Conservation (phyloP, 1,140 invertebrate species). For the Zaprionus tsacasi region DNA sequence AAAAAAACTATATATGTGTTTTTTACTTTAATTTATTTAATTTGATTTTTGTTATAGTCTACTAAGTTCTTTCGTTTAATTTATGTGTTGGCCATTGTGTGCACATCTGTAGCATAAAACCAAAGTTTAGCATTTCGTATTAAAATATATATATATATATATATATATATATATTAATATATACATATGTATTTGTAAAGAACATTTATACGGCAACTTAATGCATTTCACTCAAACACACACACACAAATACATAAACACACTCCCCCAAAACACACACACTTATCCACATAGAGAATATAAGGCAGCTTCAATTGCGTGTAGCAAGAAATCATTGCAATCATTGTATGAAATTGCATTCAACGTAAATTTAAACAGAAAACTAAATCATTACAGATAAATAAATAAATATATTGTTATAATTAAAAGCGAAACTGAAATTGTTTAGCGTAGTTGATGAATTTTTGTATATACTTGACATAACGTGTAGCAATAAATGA, state of each 20-base stretch:
- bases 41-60: slow-evolving; percentile 72
- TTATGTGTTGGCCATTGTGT: slow-evolving; percentile 77
- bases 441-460: slow-evolving; percentile 80
- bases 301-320: slow-evolving; percentile 48
- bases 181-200: slow-evolving; percentile 69
- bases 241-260: slow-evolving; percentile 39
- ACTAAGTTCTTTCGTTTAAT: slow-evolving; percentile 57
- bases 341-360: slow-evolving; percentile 81
- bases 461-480: slow-evolving; percentile 80
- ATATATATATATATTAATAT: slow-evolving; percentile 55
- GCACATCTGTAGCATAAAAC: slow-evolving; percentile 81
- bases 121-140: slow-evolving; percentile 82
- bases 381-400: slow-evolving; percentile 60
- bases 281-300: slow-evolving; percentile 35
- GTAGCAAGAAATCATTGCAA: slow-evolving; percentile 57
- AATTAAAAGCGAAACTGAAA: slow-evolving; percentile 70
- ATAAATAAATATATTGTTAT: slow-evolving; percentile 76
- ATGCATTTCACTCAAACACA: slow-evolving; percentile 57
- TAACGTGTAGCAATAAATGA: slow-evolving; percentile 73
- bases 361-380: slow-evolving; percentile 53
- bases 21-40: slow-evolving; percentile 60
- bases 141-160: slow-evolving; percentile 46
- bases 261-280: slow-evolving; percentile 44
- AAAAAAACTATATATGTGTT: slow-evolving; percentile 15
- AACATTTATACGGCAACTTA: slow-evolving; percentile 61